phyloP scores from a whole-genome alignment of 2,888 invertebrate genomes.

The Julus scanicus region DNA sequence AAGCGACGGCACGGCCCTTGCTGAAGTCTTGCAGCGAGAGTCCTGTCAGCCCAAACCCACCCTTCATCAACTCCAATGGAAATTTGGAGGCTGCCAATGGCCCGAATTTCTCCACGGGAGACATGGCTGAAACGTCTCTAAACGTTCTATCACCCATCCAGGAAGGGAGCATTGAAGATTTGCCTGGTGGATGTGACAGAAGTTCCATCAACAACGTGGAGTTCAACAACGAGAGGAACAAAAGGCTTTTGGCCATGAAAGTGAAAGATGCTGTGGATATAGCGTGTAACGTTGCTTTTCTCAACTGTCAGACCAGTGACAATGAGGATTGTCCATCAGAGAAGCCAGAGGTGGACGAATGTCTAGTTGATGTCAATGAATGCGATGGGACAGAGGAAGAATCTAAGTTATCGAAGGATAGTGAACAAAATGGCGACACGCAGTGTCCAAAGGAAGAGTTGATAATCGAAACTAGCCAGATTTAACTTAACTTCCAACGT shows the following conservation, averaged over 20 bases:
- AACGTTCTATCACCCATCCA: conserved; percentile 40
- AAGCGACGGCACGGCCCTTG: neutral
- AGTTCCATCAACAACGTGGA: neutral
- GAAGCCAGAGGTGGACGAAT: neutral
- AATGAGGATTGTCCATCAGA: neutral
- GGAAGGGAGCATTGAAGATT: conserved; percentile 51
- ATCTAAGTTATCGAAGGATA: neutral
- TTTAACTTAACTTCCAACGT: neutral
- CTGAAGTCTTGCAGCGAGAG: conserved; percentile 1
- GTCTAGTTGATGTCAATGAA: neutral
- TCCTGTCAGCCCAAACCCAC: neutral
- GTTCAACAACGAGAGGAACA: conserved; percentile 38
- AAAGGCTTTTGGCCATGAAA: neutral
- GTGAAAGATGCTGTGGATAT: conserved; percentile 15
- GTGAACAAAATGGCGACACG: neutral
- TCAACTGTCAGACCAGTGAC: neutral
- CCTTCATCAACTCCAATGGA: neutral
- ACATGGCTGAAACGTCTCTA: conserved; percentile 43
- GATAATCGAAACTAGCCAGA: neutral
- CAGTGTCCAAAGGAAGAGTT: neutral
- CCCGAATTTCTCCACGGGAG: neutral
- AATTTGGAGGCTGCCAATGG: neutral
- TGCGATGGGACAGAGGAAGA: too few relatives aligned
- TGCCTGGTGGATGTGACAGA: neutral
- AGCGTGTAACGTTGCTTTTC: conserved; percentile 10